Conservation (phyloP, 2,113 vertebrate species). For the Reinhardtius hippoglossoides region DNA sequence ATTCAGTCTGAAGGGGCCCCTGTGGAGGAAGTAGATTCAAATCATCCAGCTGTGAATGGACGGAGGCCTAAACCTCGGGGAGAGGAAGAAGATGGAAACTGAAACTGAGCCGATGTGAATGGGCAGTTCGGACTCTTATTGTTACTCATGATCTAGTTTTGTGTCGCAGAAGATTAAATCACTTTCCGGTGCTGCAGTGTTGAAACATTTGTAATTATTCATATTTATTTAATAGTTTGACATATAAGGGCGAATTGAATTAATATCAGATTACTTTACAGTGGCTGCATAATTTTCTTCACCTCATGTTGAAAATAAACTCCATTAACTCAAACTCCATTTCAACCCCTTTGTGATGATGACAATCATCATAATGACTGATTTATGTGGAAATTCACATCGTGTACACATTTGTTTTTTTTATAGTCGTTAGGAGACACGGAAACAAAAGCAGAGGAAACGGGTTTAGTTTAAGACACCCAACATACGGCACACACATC, state of each 20-base stretch:
- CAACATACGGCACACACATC: slow-evolving; percentile 43
- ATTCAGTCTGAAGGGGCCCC: slow-evolving; percentile 52
- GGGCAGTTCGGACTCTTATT: slow-evolving; percentile 16
- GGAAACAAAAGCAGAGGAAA: slow-evolving; percentile 38
- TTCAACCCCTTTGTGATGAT: slow-evolving; percentile 1
- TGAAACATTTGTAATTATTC: no score
- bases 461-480: slow-evolving; percentile 16
- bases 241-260: not conserved
- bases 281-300: not conserved
- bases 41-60: slow-evolving; percentile 48
- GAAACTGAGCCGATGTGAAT: slow-evolving; percentile 43
- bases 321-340: not conserved
- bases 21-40: slow-evolving; percentile 50
- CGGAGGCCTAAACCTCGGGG: slow-evolving; percentile 30
- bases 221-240: not conserved
- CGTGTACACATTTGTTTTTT: not conserved
- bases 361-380: slow-evolving; percentile 12
- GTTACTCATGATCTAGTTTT: slow-evolving; percentile 16
- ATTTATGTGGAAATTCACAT: slow-evolving; percentile 16
- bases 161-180: slow-evolving; percentile 10
- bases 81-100: slow-evolving; percentile 39
- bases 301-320: not conserved
- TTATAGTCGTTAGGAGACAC: slow-evolving; percentile 23
- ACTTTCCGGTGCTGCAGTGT: not conserved
- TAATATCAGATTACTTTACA: not conserved